These are phyloP conservation scores for Dasyornis broadbenti DNA, from an alignment of 2,113 vertebrate genomes.

Conservation along the genomic window DNA sequence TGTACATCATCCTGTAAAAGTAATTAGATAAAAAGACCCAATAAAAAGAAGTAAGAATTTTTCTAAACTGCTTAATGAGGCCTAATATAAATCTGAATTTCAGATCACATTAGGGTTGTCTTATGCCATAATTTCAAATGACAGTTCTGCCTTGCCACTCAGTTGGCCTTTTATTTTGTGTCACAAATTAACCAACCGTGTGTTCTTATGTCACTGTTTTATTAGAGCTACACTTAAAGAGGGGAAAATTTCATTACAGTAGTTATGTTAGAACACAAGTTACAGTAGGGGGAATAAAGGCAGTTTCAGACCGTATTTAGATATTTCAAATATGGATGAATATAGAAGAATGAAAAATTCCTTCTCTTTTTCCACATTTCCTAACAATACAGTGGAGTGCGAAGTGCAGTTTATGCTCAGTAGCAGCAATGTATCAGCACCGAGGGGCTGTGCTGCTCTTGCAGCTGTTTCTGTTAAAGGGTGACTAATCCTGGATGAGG, in stretches of 20 bases:
- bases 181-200: slow-evolving; percentile 9
- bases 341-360: background rate
- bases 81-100: slow-evolving; percentile 46
- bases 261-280: background rate
- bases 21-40: background rate
- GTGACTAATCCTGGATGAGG: background rate
- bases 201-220: background rate
- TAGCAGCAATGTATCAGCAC: background rate
- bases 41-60: background rate
- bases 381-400: background rate
- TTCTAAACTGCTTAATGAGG: slow-evolving; percentile 29
- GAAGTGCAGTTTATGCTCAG: background rate
- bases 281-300: background rate
- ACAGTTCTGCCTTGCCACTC: slow-evolving; percentile 39
- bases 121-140: slow-evolving; percentile 18
- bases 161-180: slow-evolving; percentile 54
- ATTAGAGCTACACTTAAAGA: background rate
- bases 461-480: background rate
- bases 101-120: slow-evolving; percentile 12
- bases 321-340: background rate
- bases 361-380: background rate
- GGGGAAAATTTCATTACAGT: background rate
- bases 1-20: background rate
- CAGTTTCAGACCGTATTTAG: background rate
- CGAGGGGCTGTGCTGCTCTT: background rate